These are phyloP conservation scores for Dromius quadrimaculatus DNA, from an alignment of 2,888 invertebrate species.

Conservation along the genomic window DNA sequence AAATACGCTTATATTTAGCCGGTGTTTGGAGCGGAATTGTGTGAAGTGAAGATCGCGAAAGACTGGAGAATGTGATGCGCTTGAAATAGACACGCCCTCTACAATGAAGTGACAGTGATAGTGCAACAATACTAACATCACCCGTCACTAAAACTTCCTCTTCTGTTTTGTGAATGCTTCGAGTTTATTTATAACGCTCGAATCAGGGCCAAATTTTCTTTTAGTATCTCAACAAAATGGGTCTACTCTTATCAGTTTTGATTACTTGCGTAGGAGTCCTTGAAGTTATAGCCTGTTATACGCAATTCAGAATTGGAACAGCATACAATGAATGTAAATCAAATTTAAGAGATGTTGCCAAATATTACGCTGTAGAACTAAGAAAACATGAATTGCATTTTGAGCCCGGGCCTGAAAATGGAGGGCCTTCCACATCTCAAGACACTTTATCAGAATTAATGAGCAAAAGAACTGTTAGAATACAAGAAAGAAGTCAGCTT, in stretches of 20 bases:
- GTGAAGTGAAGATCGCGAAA: neutral
- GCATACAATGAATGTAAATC: conserved; percentile 52
- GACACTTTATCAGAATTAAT: conserved; percentile 39
- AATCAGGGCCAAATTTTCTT: neutral
- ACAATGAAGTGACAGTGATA: neutral
- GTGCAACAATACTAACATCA: neutral
- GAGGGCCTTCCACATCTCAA: neutral
- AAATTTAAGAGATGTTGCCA: conserved; percentile 48
- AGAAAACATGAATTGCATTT: conserved; percentile 53
- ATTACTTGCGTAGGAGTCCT: conserved; percentile 81
- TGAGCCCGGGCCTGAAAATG: conserved; percentile 22
- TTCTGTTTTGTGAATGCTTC: too few species aligned
- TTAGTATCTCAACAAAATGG: conserved; percentile 69
- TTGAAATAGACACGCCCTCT: neutral
- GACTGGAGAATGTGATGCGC: neutral
- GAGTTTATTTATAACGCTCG: neutral
- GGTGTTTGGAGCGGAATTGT: conserved; percentile 4
- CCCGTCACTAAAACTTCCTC: neutral
- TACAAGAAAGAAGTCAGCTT: conserved; percentile 15
- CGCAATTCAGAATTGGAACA: conserved; percentile 68
- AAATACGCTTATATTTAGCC: conserved; percentile 43
- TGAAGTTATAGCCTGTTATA: conserved; percentile 74
- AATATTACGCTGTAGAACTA: conserved; percentile 51
- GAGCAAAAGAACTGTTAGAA: conserved; percentile 7
- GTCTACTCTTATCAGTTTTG: conserved; percentile 79